Evolutionary conservation across 2,888 invertebrate genomes (phyloP).

Genomic region (Tubulanus polymorphus): DNA sequence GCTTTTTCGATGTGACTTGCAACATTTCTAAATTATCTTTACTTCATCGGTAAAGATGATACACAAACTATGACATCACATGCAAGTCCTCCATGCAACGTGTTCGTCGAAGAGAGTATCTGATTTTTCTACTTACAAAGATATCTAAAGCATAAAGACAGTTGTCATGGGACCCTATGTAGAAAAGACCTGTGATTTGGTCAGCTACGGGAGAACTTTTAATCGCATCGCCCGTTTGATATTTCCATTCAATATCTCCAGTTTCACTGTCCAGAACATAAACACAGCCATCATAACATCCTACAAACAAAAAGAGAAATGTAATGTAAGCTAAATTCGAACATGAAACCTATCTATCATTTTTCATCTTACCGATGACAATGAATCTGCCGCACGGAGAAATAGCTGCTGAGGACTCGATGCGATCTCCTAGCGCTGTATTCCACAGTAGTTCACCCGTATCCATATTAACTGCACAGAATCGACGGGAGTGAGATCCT

Average conservation of each 20-base stretch:
- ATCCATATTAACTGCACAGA: conserved; percentile 61
- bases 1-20: too few species aligned
- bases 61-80: too few species aligned
- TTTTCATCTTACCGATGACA: conserved; percentile 68
- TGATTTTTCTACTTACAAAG: conserved; percentile 58
- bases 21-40: too few species aligned
- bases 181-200: conserved; percentile 57
- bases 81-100: too few species aligned
- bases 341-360: too few species aligned
- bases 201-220: conserved; percentile 63
- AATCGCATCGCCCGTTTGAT: conserved; percentile 62
- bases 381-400: conserved; percentile 56
- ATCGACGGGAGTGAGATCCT: conserved; percentile 72
- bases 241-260: conserved; percentile 63
- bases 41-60: too few species aligned
- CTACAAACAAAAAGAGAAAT: conserved; percentile 39
- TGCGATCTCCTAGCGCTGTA: conserved; percentile 62
- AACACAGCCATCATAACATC: conserved; percentile 70
- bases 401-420: conserved; percentile 65
- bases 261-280: conserved; percentile 63
- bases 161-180: conserved; percentile 72
- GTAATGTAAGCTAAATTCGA: too few species aligned
- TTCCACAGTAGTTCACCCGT: conserved; percentile 56
- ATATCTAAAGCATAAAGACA: conserved; percentile 61
- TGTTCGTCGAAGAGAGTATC: too few species aligned